Percentiles rank a stretch among this genome's conserved stretches.
phyloP scores from a whole-genome alignment of 2,888 invertebrate species.

The Apotomis capreana region DNA sequence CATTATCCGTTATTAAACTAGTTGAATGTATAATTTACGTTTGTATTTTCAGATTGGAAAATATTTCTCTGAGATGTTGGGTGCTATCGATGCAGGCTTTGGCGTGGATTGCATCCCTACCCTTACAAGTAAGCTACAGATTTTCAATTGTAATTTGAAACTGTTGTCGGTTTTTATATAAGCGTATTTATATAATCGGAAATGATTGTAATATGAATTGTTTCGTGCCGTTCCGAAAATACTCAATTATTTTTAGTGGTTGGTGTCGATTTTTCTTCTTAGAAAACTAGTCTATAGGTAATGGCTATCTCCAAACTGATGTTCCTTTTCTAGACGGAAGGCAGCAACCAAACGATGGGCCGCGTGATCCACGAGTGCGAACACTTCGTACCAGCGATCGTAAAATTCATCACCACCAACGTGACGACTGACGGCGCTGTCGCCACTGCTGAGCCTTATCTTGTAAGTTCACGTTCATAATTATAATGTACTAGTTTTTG shows the following conservation, averaged over 20 bases:
- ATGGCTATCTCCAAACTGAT: constrained; percentile 15
- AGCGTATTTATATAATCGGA: no score
- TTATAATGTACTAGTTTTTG: no score
- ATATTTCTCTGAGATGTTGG: constrained; percentile 87
- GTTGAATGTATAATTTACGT: not conserved
- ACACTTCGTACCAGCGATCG: constrained; percentile 86
- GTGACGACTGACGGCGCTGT: constrained; percentile 71
- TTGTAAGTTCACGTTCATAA: constrained; percentile 57
- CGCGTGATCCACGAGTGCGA: constrained; percentile 85
- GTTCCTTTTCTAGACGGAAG: constrained; percentile 62
- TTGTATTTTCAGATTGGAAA: constrained; percentile 65
- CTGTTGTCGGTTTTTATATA: no score
- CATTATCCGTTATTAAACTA: no score
- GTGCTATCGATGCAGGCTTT: constrained; percentile 90
- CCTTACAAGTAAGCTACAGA: constrained; percentile 61
- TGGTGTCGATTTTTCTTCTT: no score
- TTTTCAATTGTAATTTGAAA: not conserved
- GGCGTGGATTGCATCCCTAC: constrained; percentile 87
- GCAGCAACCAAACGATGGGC: constrained; percentile 83
- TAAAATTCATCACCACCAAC: constrained; percentile 86
- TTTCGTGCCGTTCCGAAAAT: no score
- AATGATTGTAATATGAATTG: no score
- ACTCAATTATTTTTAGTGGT: no score
- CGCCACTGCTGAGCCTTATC: constrained; percentile 69
- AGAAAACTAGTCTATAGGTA: not conserved